A percentile compares a stretch with the other conserved stretches of the same genome.
phyloP scores from a whole-genome alignment of 2,888 invertebrate genomes.

The Tridacna gigas region DNA sequence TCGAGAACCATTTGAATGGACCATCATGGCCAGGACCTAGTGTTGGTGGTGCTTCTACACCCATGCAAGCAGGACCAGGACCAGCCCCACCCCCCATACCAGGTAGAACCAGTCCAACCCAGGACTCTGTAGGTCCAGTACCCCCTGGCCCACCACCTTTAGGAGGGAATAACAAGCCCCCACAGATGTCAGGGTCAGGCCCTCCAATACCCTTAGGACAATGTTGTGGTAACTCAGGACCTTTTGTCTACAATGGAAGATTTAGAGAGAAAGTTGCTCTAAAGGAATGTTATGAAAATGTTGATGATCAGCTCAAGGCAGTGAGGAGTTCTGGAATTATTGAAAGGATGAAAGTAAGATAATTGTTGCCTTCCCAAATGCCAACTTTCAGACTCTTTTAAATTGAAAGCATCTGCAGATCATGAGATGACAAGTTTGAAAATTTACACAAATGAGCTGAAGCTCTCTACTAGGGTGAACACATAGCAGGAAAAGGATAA shows the following conservation, averaged over 20 bases:
- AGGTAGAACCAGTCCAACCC: too few relatives aligned
- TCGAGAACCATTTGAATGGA: slow-evolving; percentile 31
- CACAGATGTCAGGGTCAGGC: slow-evolving; percentile 7
- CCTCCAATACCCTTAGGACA: slow-evolving; percentile 10
- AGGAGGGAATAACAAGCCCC: slow-evolving; percentile 3
- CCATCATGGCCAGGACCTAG: background rate
- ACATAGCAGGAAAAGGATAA: too few relatives aligned
- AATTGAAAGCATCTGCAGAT: too few relatives aligned
- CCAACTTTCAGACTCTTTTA: too few relatives aligned
- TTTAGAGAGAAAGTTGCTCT: slow-evolving; percentile 41
- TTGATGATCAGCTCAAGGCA: slow-evolving; percentile 32
- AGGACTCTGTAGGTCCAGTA: background rate
- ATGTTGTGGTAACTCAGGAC: slow-evolving; percentile 34
- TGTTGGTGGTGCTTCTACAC: background rate
- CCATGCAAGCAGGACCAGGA: slow-evolving; percentile 2
- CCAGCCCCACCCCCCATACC: background rate
- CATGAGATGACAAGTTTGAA: too few relatives aligned
- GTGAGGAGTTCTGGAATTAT: slow-evolving; percentile 27
- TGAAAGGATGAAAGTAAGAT: slow-evolving; percentile 28
- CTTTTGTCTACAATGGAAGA: slow-evolving; percentile 37
- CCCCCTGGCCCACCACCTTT: background rate
- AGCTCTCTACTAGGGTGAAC: too few relatives aligned
- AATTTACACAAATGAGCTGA: too few relatives aligned
- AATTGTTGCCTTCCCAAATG: too few relatives aligned
- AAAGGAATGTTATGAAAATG: slow-evolving; percentile 50